Evolutionary conservation across 2,797 vertebrate genomes (phyloP), one percentile per base, ranked within the genome.

Genomic region (Malurus leucopterus): DNA sequence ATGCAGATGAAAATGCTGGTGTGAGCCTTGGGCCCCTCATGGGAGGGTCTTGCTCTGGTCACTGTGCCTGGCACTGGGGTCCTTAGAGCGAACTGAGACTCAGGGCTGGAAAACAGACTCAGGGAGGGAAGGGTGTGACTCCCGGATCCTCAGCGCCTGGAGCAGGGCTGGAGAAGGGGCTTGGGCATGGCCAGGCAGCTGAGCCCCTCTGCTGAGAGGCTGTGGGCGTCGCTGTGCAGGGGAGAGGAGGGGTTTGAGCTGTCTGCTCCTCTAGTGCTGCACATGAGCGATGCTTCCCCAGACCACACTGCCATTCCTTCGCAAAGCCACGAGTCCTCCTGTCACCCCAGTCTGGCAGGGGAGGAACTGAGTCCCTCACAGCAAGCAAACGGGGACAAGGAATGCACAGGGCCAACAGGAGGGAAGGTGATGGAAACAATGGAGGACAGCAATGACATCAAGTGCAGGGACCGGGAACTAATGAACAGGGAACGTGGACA

Each of bases 21-120:
- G 36, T 77, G 12, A 80, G n/a, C 57, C 22, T 73, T 36, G 24
- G 27, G 15, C 81, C 13, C 12, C 40, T 64, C 59, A 16, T 0
- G 8, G 12, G 1, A 14, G 9, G 4, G 1, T 3, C 11, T 41
- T 0, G 0, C 41, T 71, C 41, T 13, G 30, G 44, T 20, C 43
- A 64, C 54, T 3, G 2, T 44, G 54, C 36, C 30, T 5, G 0
- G 19, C 40, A 54, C 9, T 7, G 4, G 20, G 4, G 16, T 65
- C 23, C 27, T 51, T 0, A 1, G 19, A 46, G 8, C 19, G 26
- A 72, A n/a, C 55, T 34, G 29, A 67, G n/a, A 14, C 24, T n/a
- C 22, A 36, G 51, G 55, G 44, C 36, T 67, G 36, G 36, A 10
- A 36, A 36, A 36, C 36, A 36, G 36, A 36, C 51, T 20, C 36